Conservation (phyloP, 2,888 invertebrate genomes). For the Lymantria monacha region DNA sequence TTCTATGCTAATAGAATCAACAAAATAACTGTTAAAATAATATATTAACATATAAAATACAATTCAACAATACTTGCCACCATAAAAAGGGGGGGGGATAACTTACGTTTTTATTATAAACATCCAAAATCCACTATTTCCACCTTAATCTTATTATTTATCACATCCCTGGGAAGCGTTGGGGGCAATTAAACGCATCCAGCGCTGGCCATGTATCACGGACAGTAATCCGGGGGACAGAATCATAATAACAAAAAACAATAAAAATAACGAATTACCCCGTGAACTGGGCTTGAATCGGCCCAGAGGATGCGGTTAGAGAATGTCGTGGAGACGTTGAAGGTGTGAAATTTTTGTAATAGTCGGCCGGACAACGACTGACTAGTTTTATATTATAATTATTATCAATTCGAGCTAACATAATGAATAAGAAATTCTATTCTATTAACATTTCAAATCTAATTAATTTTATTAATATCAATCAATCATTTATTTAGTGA, state of each 20-base stretch:
- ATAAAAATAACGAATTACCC: conserved; percentile 82
- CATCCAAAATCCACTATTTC: conserved; percentile 54
- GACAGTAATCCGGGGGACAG: conserved; percentile 74
- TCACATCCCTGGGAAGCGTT: conserved; percentile 62
- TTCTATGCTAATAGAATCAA: not conserved
- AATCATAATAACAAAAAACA: conserved; percentile 82
- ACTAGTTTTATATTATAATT: too few species aligned
- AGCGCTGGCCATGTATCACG: conserved; percentile 72
- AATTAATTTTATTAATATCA: too few species aligned
- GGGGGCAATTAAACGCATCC: conserved; percentile 79
- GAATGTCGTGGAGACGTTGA: conserved; percentile 39
- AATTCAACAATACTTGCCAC: conserved; percentile 1
- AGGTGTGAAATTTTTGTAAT: not conserved
- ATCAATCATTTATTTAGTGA: too few species aligned
- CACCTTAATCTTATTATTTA: conserved; percentile 79
- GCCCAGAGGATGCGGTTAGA: conserved; percentile 46
- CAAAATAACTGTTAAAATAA: not conserved
- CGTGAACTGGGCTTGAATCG: conserved; percentile 71
- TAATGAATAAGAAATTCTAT: too few species aligned
- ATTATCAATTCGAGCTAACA: too few species aligned
- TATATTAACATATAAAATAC: conserved; percentile 1
- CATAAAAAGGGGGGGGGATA: conserved; percentile 26
- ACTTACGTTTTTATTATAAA: conserved; percentile 38
- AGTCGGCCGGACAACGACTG: too few species aligned
- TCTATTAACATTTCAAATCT: too few species aligned